Conservation (phyloP, 2,888 invertebrate genomes). For the Meiosimyza platycephala region DNA sequence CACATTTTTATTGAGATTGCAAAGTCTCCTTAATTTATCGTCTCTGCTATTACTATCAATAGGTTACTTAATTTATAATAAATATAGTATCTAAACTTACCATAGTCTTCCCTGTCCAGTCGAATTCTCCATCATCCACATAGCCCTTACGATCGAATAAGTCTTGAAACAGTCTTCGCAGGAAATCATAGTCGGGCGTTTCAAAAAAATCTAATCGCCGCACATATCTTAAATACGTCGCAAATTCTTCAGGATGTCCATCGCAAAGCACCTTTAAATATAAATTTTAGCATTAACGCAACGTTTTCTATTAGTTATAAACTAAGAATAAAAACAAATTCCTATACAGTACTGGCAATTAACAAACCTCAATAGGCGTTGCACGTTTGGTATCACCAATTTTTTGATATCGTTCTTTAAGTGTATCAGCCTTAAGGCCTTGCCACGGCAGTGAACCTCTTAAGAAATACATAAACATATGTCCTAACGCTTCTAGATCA, state of each 20-base stretch:
- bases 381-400: conserved; percentile 99
- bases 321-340: neutral
- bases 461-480: conserved; percentile 99
- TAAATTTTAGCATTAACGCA: neutral
- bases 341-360: neutral
- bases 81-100: conserved; percentile 60
- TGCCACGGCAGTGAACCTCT: conserved; percentile 99
- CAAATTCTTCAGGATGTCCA: conserved; percentile 94
- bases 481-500: conserved; percentile 98
- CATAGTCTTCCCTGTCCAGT: conserved; percentile 92
- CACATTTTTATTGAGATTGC: too few species aligned
- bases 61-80: neutral
- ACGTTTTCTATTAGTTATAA: neutral
- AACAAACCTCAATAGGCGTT: conserved; percentile 91
- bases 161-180: conserved; percentile 94
- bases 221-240: conserved; percentile 97
- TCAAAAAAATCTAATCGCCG: conserved; percentile 98
- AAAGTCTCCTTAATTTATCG: too few species aligned
- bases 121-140: conserved; percentile 91
- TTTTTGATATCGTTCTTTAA: conserved; percentile 99
- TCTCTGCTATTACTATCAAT: too few species aligned
- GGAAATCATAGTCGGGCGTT: conserved; percentile 99
- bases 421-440: conserved; percentile 98
- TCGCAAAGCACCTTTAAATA: conserved; percentile 77
- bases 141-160: conserved; percentile 89